Percentiles rank a stretch among this genome's conserved stretches.
Evolutionary conservation across 2,888 invertebrate species (phyloP).

Genomic region (Plebejus argus): DNA sequence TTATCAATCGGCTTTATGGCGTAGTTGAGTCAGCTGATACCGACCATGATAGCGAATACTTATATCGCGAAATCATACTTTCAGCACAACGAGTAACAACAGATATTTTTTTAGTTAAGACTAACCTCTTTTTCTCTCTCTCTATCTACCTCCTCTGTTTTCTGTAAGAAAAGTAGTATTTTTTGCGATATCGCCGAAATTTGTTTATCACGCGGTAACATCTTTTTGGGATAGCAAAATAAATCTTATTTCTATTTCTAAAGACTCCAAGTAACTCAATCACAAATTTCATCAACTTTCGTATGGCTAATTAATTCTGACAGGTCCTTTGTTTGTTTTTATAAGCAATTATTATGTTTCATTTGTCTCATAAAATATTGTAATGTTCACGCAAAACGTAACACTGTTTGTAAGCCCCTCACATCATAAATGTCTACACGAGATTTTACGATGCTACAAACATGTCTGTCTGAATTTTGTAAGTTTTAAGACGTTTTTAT

Average conservation of each 20-base stretch:
- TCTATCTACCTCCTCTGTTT: too few species aligned
- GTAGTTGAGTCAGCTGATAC: constrained; percentile 29
- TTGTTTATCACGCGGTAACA: too few species aligned
- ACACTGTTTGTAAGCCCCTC: constrained; percentile 19
- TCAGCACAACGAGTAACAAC: background rate
- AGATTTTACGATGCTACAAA: constrained; percentile 21
- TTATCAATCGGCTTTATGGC: constrained; percentile 17
- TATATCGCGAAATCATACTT: constrained; percentile 2
- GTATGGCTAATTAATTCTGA: background rate
- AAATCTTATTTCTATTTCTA: too few species aligned
- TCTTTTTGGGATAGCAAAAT: too few species aligned
- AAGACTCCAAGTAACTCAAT: too few species aligned
- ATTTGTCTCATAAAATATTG: constrained; percentile 5
- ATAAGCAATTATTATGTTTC: background rate
- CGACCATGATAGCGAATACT: constrained; percentile 20
- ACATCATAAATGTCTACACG: constrained; percentile 19
- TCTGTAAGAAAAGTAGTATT: too few species aligned
- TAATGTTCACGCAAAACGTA: constrained; percentile 13
- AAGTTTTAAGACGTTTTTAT: background rate
- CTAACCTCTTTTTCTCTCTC: too few species aligned
- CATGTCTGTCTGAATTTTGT: constrained; percentile 21
- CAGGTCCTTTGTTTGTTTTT: background rate
- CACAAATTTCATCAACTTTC: too few species aligned
- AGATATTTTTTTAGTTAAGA: too few species aligned
- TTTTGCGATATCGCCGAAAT: too few species aligned